Base-by-base conservation (phyloP, 2,888 invertebrate genomes). In the Chesias legatella region DNA sequence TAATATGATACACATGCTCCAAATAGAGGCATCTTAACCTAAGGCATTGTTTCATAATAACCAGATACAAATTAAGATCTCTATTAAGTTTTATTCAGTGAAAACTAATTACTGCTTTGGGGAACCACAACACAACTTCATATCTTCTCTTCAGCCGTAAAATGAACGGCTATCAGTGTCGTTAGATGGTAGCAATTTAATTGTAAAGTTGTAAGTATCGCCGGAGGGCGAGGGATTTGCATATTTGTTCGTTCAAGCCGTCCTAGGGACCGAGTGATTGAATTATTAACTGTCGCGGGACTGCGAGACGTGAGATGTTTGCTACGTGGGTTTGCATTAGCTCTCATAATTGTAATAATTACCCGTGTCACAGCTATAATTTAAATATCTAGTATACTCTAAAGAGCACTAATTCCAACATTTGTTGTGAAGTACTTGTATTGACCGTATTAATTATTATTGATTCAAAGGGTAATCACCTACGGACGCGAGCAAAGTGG, bases 241-340 rank as follows among this genome's bases (percentile, higher is more conserved):
- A 81, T 82, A 81, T 76, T 74, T 78, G 77, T 76, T 72, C 75
- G 78, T 77, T 75, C 68, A 72, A 68, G 68, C 67, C 52, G 56
- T 63, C 59, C 62, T 48, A 35, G 48, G 71, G 72, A 51, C 56
- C 61, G 76, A 76, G 69, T 81, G 78, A 83, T 83, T 83, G 79
- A 81, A 84, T 84, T 83, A 83, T 83, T 80, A 73, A 77, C 73
- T 68, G 75, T 67, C 67, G 74, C 66, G 53, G 67, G 63, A 70
- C 69, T 60, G 63, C 67, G 63, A 58, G 63, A 80, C 79, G 79
- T 82, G 80, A 76, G 72, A 52, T 60, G 77, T 56, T 60, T 79
- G 61, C 73, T 53, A 61, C 48, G 56, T 58, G 53, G 53, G 60
- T 65, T 6, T 34, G 44, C 58, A 52, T 50, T 54, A 54, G 51